phyloP scores from a whole-genome alignment of 2,797 vertebrate species.

The Bradypus variegatus region DNA sequence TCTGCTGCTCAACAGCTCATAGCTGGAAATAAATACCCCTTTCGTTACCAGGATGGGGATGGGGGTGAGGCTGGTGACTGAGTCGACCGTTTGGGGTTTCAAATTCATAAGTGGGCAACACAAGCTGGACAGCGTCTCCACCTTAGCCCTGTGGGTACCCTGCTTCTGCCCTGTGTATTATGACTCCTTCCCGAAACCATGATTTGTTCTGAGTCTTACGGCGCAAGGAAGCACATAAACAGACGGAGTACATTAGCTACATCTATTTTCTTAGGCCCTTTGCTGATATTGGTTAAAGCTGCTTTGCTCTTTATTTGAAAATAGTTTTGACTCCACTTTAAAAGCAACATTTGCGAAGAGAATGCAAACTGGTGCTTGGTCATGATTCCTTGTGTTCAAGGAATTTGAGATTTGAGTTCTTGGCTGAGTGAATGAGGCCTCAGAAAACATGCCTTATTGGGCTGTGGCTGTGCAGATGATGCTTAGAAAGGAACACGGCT shows the following conservation, averaged over 20 bases:
- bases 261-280: constrained; percentile 13
- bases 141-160: background rate
- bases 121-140: background rate
- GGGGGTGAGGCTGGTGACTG: background rate
- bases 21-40: background rate
- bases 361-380: constrained; percentile 32
- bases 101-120: background rate
- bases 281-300: constrained; percentile 50
- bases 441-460: background rate
- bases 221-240: background rate
- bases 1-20: constrained; percentile 1
- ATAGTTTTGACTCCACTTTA: constrained; percentile 22
- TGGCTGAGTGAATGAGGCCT: constrained; percentile 10
- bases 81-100: constrained; percentile 4
- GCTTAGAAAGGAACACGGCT: background rate
- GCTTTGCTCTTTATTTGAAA: constrained; percentile 49
- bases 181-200: background rate
- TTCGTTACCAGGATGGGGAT: background rate
- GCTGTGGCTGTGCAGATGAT: background rate
- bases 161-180: background rate
- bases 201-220: background rate
- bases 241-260: constrained; percentile 40
- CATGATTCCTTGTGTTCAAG: constrained; percentile 15
- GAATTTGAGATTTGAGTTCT: constrained; percentile 27
- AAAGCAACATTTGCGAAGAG: constrained; percentile 42